Evolutionary conservation across 2,888 invertebrate genomes (phyloP), one percentile per base, ranked within the genome.

Genomic region (Dilophus febrilis): DNA sequence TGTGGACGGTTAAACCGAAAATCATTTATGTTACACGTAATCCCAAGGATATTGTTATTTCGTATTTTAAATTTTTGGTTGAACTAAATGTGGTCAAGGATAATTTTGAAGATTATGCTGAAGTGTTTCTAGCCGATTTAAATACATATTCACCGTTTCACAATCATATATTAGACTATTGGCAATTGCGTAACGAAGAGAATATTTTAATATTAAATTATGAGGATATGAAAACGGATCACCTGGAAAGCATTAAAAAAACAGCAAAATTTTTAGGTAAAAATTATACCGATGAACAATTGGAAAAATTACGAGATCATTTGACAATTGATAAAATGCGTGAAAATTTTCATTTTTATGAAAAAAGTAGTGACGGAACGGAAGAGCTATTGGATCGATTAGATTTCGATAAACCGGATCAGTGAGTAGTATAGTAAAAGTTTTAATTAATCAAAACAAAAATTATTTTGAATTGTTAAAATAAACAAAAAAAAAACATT

Each of bases 11-110:
- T 7, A 34, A 40, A 37, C 40, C 39, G n/a, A 42, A 42, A 67
- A 64, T 82, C 34, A 69, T 85, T 35, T 85, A 85, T 51, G 74
- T 84, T 1, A 79, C 80, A 1, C 64, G 85, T 46, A 82, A 86
- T 56, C 82, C 84, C 0, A 77, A 81, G 54, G 85, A 85, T 55
- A 77, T 80, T 0, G 74, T 71, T 1, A 77, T 83, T 1, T 84
- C 84, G 0, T 82, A 71, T 56, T 85, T 75, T 51, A 74, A 81
- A 54, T 70, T 53, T 18, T 5, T 4, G 0, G 44, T 48, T 4
- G 46, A 40, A 1, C 0, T 46, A 14, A 53, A 53, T 6, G n/a
- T 12, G 1, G 2, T 22, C 4, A 46, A 48, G 40, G 51, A 45
- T 14, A 44, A 47, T 0, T 35, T 53, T 12, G 41, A 44, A 14